Conservation (phyloP, 2,888 invertebrate species). For the Eremobia ochroleuca region DNA sequence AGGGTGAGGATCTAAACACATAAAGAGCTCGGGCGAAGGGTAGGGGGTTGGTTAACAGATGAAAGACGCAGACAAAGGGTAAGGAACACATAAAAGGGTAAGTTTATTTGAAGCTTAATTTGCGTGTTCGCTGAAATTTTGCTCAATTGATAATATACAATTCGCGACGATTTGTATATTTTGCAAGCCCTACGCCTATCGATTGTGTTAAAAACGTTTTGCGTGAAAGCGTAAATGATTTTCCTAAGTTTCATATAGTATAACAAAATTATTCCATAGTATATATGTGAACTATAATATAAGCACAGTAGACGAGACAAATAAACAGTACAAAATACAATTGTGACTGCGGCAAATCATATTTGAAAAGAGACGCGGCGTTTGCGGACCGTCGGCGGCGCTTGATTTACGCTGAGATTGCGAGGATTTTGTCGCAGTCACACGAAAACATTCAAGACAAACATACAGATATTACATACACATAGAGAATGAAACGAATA, state of each 20-base stretch:
- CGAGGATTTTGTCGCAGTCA: constrained; percentile 86
- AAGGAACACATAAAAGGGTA: constrained; percentile 92
- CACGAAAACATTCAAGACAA: constrained; percentile 90
- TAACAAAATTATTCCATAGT: constrained; percentile 87
- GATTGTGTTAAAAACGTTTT: constrained; percentile 89
- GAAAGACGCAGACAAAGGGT: constrained; percentile 96
- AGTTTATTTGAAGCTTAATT: constrained; percentile 91
- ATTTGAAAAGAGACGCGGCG: constrained; percentile 73
- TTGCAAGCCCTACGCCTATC: constrained; percentile 87
- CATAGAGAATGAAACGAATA: constrained; percentile 91
- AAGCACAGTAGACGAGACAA: constrained; percentile 91
- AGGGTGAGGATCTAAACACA: constrained; percentile 91
- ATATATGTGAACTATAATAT: constrained; percentile 86
- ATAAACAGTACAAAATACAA: constrained; percentile 89
- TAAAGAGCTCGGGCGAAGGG: constrained; percentile 90
- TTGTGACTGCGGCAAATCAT: constrained; percentile 88
- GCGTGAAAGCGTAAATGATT: constrained; percentile 91
- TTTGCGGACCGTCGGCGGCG: constrained; percentile 68
- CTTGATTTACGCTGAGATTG: constrained; percentile 74
- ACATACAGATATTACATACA: constrained; percentile 92
- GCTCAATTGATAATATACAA: constrained; percentile 88
- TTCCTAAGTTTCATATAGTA: constrained; percentile 89
- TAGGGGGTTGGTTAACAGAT: constrained; percentile 93
- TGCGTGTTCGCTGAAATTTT: constrained; percentile 90
- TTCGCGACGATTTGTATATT: constrained; percentile 87